These are phyloP conservation scores for Ondatra zibethicus DNA, from an alignment of 2,113 vertebrate genomes.

Conservation along the genomic window DNA sequence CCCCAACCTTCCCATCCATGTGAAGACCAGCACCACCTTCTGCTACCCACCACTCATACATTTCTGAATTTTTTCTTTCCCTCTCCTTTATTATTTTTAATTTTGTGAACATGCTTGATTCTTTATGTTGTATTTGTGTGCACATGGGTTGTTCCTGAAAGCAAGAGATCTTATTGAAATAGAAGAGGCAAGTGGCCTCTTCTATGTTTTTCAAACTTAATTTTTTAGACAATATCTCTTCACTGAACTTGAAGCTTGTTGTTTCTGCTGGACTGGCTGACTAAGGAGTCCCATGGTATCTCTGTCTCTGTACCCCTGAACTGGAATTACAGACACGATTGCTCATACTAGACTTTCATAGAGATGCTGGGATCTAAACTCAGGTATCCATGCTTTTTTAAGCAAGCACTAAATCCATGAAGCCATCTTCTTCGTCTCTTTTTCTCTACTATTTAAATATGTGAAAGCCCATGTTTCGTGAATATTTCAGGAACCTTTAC, in stretches of 20 bases:
- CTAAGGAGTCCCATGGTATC: neutral
- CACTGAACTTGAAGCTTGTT: too few relatives aligned
- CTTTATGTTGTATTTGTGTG: neutral
- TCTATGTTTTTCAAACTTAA: neutral
- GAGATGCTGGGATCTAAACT: neutral
- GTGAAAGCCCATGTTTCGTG: neutral
- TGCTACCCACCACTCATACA: neutral
- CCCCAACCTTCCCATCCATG: neutral
- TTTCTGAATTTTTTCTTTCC: neutral
- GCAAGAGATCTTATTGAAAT: neutral
- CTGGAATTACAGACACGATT: neutral
- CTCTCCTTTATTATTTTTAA: neutral
- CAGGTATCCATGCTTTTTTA: neutral
- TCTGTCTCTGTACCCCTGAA: neutral
- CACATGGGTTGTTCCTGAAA: neutral
- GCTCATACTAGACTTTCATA: neutral
- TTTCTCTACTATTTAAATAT: neutral
- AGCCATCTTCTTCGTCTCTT: neutral
- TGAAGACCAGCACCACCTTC: neutral
- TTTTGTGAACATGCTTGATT: neutral
- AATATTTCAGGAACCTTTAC: neutral
- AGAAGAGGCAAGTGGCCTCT: neutral
- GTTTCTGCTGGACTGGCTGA: neutral
- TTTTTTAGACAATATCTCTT: neutral
- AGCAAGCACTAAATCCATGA: neutral